Evolutionary conservation across 2,888 invertebrate species (phyloP), one percentile per base, ranked within the genome.

Genomic region (Aporophyla lueneburgensis): DNA sequence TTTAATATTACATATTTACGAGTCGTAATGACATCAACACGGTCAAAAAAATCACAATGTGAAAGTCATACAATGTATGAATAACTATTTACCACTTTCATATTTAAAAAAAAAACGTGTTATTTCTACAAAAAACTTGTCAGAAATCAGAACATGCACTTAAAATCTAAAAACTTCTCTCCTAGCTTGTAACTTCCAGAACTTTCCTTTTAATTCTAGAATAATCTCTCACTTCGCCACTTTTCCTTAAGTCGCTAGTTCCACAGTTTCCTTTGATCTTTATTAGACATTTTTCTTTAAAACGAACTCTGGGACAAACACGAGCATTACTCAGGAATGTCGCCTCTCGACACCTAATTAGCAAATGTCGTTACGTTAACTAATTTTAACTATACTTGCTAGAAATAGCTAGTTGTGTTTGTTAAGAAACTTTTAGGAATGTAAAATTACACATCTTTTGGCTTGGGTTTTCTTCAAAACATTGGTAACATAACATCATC

Each of bases 261-360:
- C 53, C 53, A 33, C n/a, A 61, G 16, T 54, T 76, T 67, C 14
- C 19, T 73, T 81, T 49, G 58, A 82, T 71, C 46, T 69, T 82
- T 65, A 65, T 69, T 51, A 43, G 27, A 74, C 4, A 7, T 58
- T 76, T 77, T 54, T 68, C 59, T 85, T 80, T 76, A 46, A 75
- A 83, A 54, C n/a, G 12, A 61, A 56, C 2, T 71, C 27, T 77
- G 65, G 24, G 62, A 79, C 79, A 74, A 86, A 86, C 84, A 86
- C 19, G 16, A 51, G 46, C 58, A 76, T 84, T 76, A 72, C 59
- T 86, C 84, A 76, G 14, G 27, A 40, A 49, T 21, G 61, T 59
- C 61, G 27, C 68, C 63, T 58, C 59, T 86, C 76, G 72, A 51
- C 86, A 86, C 76, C 74, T 86, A 83, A 83, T 86, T 86, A 83